Evolutionary conservation across 2,888 invertebrate genomes (phyloP), one percentile per base, ranked within the genome.

Genomic region (Patella caerulea): DNA sequence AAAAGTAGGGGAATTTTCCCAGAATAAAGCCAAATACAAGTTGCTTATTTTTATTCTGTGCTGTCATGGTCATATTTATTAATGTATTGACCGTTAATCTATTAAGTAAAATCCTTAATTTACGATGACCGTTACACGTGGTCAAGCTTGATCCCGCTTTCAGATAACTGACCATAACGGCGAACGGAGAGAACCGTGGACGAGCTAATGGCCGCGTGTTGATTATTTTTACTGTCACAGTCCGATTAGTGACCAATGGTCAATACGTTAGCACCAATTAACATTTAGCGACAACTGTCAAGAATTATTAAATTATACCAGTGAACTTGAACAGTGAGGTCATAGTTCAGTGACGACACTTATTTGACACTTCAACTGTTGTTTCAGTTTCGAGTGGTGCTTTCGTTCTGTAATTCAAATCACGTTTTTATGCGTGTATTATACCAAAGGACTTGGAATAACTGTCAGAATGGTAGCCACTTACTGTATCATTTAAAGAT

Each of bases 201-300:
- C 11, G 11, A 24, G 65, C 24, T 24, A 65, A 24, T 65, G 65
- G 65, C 24, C 19, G 24, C 65, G 19, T 19, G 19, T 65, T 65
- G 65, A 65, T 65, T 65, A 65, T 65, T 65, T 24, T 65, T 65
- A 65, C 65, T 65, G 65, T 65, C 65, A 65, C 65, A 65, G 65
- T 65, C 65, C 24, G 65, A 65, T 65, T 65, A 65, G 65, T 65
- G 65, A 24, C 65, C 19, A 65, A 19, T 65, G 65, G 65, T 65
- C 65, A 65, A 24, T 24, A 24, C 24, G 65, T 65, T 65, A 65
- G 65, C 65, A 65, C 65, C 65, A 65, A 65, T 65, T 65, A 65
- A 65, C 65, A 65, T 9, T 65, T 14, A 19, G 12, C 24, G 65
- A 65, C 65, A 65, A 65, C 19, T 65, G 19, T 19, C 19, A 24